A percentile compares a stretch with the other conserved stretches of the same genome.
phyloP scores from a whole-genome alignment of 2,888 invertebrate species.

The Cyaniris semiargus region DNA sequence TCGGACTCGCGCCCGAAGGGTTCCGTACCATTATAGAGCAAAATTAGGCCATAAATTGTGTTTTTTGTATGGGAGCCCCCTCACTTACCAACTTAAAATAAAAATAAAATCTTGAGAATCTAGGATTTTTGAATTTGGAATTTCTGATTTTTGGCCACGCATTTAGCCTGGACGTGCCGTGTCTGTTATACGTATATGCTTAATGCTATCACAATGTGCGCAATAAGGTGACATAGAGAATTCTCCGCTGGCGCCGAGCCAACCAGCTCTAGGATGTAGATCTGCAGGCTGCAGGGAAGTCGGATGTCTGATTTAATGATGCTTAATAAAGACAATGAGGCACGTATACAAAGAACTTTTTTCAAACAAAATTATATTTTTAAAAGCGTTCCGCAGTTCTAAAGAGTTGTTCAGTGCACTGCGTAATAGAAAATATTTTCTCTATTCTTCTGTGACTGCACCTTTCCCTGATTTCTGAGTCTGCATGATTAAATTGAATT shows the following conservation, averaged over 20 bases:
- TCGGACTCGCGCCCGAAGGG: too few relatives aligned
- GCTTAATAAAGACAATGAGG: conserved; percentile 19
- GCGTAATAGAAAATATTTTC: neutral
- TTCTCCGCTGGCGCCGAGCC: neutral
- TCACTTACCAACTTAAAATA: too few relatives aligned
- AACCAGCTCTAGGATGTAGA: neutral
- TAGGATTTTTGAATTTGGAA: too few relatives aligned
- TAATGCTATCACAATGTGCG: neutral
- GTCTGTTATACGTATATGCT: neutral
- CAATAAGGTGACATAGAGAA: conserved; percentile 12
- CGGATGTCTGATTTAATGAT: conserved; percentile 19
- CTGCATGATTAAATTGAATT: neutral
- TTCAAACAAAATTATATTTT: neutral
- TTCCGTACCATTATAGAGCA: too few relatives aligned
- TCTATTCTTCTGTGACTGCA: neutral
- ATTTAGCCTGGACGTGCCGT: too few relatives aligned
- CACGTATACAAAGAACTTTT: conserved; percentile 3
- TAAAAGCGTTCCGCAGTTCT: neutral
- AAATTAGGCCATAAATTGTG: too few relatives aligned
- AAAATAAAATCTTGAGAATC: too few relatives aligned
- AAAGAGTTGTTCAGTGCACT: conserved; percentile 2
- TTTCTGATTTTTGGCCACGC: too few relatives aligned
- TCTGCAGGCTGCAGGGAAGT: neutral
- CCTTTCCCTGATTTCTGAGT: neutral
- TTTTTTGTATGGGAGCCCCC: too few relatives aligned